These are phyloP conservation scores for Sipha flava DNA, from an alignment of 1,140 invertebrate species.

Conservation along the genomic window DNA sequence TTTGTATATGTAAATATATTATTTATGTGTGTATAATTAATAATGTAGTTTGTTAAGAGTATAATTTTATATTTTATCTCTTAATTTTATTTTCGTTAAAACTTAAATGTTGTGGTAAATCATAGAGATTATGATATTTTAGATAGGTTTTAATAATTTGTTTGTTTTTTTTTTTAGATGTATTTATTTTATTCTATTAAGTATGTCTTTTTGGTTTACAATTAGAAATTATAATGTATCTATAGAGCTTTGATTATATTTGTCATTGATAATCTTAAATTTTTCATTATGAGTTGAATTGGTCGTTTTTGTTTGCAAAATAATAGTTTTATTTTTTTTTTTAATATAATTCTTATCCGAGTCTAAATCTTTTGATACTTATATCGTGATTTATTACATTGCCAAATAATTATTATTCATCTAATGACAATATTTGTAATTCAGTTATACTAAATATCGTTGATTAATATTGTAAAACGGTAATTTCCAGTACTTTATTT, in stretches of 20 bases:
- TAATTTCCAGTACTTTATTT: not conserved
- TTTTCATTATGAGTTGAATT: too few species aligned
- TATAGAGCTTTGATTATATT: too few species aligned
- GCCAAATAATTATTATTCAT: not conserved
- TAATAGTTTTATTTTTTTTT: not conserved
- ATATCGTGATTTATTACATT: not conserved
- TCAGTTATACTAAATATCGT: not conserved
- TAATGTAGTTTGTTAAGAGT: not conserved
- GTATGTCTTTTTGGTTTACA: too few species aligned
- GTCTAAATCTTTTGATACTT: not conserved
- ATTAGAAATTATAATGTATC: too few species aligned
- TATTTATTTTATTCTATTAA: not conserved
- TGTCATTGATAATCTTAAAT: too few species aligned
- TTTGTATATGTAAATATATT: not conserved
- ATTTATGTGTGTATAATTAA: not conserved
- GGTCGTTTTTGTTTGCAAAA: not conserved
- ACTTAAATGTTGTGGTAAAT: not conserved
- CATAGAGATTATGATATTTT: not conserved
- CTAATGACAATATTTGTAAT: too few species aligned
- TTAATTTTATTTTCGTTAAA: not conserved
- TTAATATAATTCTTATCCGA: not conserved
- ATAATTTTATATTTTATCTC: not conserved
- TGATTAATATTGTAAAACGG: not conserved
- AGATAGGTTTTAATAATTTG: not conserved
- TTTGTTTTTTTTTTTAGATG: not conserved